phyloP scores from a whole-genome alignment of 2,113 vertebrate species.

The Murina feae region DNA sequence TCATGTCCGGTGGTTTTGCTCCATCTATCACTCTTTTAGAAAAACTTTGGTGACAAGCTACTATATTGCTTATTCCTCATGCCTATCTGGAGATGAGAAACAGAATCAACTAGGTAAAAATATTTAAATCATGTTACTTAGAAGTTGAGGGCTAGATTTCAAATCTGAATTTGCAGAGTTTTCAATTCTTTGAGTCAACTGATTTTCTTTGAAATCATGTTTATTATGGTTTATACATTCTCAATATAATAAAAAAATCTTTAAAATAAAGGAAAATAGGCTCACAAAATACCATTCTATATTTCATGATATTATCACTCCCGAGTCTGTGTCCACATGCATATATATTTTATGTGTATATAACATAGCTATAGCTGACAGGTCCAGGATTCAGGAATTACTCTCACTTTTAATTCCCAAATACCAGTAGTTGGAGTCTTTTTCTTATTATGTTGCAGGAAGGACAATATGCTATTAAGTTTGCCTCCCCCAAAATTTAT shows the following conservation, averaged over 20 bases:
- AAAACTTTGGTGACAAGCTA: background rate
- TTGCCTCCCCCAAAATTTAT: background rate
- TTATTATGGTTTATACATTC: background rate
- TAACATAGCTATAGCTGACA: background rate
- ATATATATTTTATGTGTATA: background rate
- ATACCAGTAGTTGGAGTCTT: background rate
- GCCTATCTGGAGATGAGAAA: background rate
- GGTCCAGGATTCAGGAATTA: background rate
- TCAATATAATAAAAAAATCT: background rate
- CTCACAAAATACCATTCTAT: background rate
- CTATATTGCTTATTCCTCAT: background rate
- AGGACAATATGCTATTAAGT: background rate
- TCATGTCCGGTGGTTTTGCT: background rate
- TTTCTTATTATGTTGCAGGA: background rate
- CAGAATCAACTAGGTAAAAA: background rate
- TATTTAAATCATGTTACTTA: background rate
- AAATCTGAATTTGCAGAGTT: background rate
- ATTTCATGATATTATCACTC: background rate
- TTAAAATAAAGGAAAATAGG: background rate
- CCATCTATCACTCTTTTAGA: background rate
- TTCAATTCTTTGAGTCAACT: background rate
- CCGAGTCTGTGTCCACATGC: no score
- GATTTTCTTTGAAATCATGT: background rate
- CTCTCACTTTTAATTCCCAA: background rate
- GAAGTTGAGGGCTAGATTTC: background rate